Evolutionary conservation across 1,140 invertebrate genomes (phyloP), one percentile per base, ranked within the genome.

Genomic region (Drosophila cardini): DNA sequence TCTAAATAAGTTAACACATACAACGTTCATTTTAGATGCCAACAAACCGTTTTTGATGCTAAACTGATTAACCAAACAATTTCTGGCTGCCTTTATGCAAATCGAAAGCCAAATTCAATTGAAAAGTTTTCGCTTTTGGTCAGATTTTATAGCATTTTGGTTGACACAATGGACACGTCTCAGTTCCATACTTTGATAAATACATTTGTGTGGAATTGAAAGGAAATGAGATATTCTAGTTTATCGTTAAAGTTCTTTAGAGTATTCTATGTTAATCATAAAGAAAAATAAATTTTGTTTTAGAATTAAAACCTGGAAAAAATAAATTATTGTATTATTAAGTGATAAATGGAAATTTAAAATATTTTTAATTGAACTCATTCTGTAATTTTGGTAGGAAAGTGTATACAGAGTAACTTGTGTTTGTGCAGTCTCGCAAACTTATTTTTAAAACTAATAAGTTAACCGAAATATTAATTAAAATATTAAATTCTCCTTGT

Each of bases 71-170:
- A 60, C 42, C 30, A 36, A 13, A 11, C 26, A 32, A 61, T 61
- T 61, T 61, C 18, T 46, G 43, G 57, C n/a, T 11, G 58, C 34
- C 46, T 52, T 62, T 62, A 62, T 52, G 60, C 60, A 62, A 62
- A 62, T 62, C 46, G 45, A 52, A 34, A 50, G 60, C 32, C 60
- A 40, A 62, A 62, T 62, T 62, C 60, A 52, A 62, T 50, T 62
- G 46, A 16, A 62, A 52, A 62, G 30, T 62, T 62, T 50, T 38
- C 18, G 60, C 15, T 36, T 55, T 55, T 38, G 30, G 48, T 26
- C 48, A 32, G 48, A 52, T 52, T 55, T 55, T 6, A 55, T 55
- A 55, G 52, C 52, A 38, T 55, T 55, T 16, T 34, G 48, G 6
- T n/a, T 32, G 48, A 26, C 48, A 52, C 48, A 50, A 50, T 50